Percentiles rank a stretch among this genome's conserved stretches.
Evolutionary conservation across 2,797 vertebrate genomes (phyloP).

Genomic region (Alfaro cultratus): DNA sequence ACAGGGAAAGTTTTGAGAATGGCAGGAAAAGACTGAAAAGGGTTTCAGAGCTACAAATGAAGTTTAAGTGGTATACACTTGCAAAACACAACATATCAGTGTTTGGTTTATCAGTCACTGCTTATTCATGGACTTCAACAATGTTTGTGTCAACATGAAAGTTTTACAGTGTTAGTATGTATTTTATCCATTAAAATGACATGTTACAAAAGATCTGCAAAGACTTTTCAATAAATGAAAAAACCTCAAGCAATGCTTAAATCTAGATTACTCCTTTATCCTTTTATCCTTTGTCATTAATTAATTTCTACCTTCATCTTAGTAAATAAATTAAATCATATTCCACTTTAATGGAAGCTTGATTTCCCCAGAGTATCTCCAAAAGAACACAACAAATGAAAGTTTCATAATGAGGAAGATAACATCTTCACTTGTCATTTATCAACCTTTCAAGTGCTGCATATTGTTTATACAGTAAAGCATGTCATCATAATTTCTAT

Average conservation of each 20-base stretch:
- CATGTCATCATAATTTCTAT: conserved; percentile 22
- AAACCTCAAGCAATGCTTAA: conserved; percentile 43
- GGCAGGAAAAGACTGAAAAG: not conserved
- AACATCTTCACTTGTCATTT: conserved; percentile 30
- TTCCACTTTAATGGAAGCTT: conserved; percentile 41
- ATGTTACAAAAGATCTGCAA: not conserved
- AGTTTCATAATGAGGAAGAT: conserved; percentile 46
- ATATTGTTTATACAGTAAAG: conserved; percentile 18
- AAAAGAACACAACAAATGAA: conserved; percentile 57
- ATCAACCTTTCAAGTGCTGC: conserved; percentile 30
- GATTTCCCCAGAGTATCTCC: conserved; percentile 66
- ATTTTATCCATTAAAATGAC: not conserved
- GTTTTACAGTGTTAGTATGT: not conserved
- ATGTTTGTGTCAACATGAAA: not conserved
- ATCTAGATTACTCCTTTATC: conserved; percentile 41
- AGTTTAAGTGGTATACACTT: not conserved
- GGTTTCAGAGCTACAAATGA: not conserved
- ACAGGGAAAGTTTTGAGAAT: not conserved
- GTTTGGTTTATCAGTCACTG: not conserved
- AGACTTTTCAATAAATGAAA: conserved; percentile 24
- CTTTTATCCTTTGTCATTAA: conserved; percentile 44
- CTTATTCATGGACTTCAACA: not conserved
- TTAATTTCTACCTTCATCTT: conserved; percentile 36
- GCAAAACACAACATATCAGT: not conserved
- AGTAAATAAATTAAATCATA: conserved; percentile 51